Evolutionary conservation across 1,140 invertebrate species (phyloP).

Genomic region (Cyclargus thomasi): DNA sequence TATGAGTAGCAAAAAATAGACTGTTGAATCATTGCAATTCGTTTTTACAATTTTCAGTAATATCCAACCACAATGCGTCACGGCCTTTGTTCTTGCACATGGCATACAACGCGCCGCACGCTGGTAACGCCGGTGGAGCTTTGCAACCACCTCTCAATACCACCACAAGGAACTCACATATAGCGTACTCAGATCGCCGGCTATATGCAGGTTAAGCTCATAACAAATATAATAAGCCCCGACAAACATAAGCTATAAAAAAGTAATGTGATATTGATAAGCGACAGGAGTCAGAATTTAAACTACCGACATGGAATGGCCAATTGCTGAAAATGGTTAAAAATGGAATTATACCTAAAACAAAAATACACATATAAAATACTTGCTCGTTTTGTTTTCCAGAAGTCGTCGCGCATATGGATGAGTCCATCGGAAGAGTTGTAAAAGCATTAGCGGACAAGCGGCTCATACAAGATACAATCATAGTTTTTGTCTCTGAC

Average conservation of each 20-base stretch:
- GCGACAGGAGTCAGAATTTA: too few relatives aligned
- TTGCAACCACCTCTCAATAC: constrained; percentile 51
- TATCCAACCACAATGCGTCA: constrained; percentile 44
- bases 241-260: too few relatives aligned
- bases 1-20: too few relatives aligned
- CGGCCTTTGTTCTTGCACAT: constrained; percentile 55
- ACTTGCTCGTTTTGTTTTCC: constrained; percentile 26
- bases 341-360: too few relatives aligned
- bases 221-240: too few relatives aligned
- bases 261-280: too few relatives aligned
- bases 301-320: too few relatives aligned
- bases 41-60: constrained; percentile 40
- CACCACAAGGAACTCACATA: constrained; percentile 40
- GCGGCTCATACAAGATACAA: constrained; percentile 82
- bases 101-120: constrained; percentile 55
- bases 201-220: constrained; percentile 50
- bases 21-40: constrained; percentile 14
- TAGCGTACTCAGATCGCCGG: constrained; percentile 54
- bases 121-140: constrained; percentile 46
- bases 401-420: constrained; percentile 55
- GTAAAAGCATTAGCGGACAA: constrained; percentile 80
- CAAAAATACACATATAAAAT: too few relatives aligned
- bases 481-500: constrained; percentile 86
- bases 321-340: too few relatives aligned
- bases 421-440: constrained; percentile 86